These are phyloP conservation scores for Psix sp. DNA, from an alignment of 1,140 invertebrate species.

Conservation along the genomic window DNA sequence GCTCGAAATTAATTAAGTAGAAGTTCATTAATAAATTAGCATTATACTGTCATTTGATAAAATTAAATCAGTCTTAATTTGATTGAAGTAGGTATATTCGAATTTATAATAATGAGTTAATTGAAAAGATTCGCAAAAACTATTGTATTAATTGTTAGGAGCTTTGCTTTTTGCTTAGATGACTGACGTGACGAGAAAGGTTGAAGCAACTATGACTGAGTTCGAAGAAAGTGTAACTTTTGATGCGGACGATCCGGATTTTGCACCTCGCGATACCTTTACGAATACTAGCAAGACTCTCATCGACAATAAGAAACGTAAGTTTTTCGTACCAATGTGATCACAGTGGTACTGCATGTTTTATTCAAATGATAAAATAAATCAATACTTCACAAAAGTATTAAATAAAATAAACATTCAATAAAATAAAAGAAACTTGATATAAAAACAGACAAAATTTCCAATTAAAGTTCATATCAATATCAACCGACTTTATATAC, in stretches of 20 bases:
- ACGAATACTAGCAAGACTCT: slow-evolving; percentile 22
- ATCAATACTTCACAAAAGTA: no score
- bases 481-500: no score
- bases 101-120: not conserved
- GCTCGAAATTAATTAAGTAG: no score
- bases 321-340: slow-evolving; percentile 38
- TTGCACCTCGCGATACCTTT: slow-evolving; percentile 53
- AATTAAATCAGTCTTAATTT: no score
- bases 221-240: slow-evolving; percentile 67
- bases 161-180: slow-evolving; percentile 56
- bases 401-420: no score
- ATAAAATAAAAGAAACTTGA: no score
- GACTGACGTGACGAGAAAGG: slow-evolving; percentile 53
- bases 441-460: no score
- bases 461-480: no score
- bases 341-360: slow-evolving; percentile 28
- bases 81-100: no score
- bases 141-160: slow-evolving; percentile 20
- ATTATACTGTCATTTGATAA: no score
- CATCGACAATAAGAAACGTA: slow-evolving; percentile 44
- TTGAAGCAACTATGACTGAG: slow-evolving; percentile 62
- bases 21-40: no score
- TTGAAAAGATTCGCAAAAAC: not conserved
- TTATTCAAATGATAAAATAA: no score
- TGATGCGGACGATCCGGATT: slow-evolving; percentile 67